Evolutionary conservation across 2,797 vertebrate genomes (phyloP), one percentile per base, ranked within the genome.

Genomic region (Bryconaethiops microstoma): DNA sequence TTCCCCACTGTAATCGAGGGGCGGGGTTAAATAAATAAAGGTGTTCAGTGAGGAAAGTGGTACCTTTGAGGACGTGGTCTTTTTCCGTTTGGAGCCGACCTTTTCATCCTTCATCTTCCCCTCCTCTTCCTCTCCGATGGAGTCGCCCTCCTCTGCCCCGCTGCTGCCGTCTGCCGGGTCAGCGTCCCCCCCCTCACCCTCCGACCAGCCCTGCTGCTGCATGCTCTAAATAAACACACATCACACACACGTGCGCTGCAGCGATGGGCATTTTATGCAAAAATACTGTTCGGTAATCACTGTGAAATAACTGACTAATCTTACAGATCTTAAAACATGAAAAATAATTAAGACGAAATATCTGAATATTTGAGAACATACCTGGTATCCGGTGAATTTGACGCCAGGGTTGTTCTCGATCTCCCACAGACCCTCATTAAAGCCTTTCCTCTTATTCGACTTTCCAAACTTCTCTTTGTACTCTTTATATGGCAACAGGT

Each of bases 381-480:
- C 97, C 96, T 97, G 97, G 87, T 97, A 98, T 82, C 97, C 97
- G 63, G 96, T 97, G 93, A 99, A 99, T 90, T 99, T 99, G 86
- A 99, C 97, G 85, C 96, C 96, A 0, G 97, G 97, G 92, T 99
- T 98, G 90, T 99, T 99, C 92, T 99, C 96, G 76, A 99, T 99
- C 94, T 99, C 97, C 97, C 97, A 99, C 85, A 99, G 92, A 84
- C 97, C 97, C 94, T 99, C 97, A 64, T 99, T 99, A 91, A 99
- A 99, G 82, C 97, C 97, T 97, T 99, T 99, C 91, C 97, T 95
- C 90, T 99, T 99, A 92, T 98, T 98, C 2, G 97, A 98, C 84
- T 99, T 99, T 77, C 96, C 97, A 93, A 99, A 98, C 89, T 99
- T 99, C 89, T 99, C 97, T 94, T 99, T 99, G 85, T 98, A 99